phyloP scores from a whole-genome alignment of 2,888 invertebrate genomes.

The Sthenelais limicola region DNA sequence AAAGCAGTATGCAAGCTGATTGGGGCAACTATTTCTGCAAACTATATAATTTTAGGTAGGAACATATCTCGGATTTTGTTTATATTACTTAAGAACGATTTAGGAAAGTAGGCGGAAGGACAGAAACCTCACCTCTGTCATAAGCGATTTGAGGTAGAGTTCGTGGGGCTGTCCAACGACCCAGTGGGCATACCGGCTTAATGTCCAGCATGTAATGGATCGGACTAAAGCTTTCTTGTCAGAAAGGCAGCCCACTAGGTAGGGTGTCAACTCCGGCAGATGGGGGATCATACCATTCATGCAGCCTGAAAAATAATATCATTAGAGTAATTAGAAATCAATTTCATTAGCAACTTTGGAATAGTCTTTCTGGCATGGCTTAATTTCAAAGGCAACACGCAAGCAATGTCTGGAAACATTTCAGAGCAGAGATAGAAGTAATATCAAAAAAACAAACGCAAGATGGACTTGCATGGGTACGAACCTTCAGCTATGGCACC shows the following conservation, averaged over 20 bases:
- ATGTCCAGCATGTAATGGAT: slow-evolving; percentile 99
- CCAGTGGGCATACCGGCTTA: slow-evolving; percentile 98
- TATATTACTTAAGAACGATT: too few relatives aligned
- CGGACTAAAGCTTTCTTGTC: slow-evolving; percentile 97
- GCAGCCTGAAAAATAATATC: slow-evolving; percentile 77
- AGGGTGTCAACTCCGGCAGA: slow-evolving; percentile 95
- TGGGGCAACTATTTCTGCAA: too few relatives aligned
- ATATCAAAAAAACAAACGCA: too few relatives aligned
- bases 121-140: slow-evolving; percentile 82
- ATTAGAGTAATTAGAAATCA: too few relatives aligned
- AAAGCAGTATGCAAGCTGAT: too few relatives aligned
- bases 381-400: neutral
- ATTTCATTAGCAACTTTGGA: too few relatives aligned
- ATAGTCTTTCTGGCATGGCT: neutral
- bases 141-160: slow-evolving; percentile 91
- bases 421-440: neutral
- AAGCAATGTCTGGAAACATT: neutral
- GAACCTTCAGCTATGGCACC: slow-evolving; percentile 86
- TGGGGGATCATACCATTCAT: slow-evolving; percentile 98
- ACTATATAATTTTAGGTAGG: neutral
- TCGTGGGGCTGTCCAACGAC: slow-evolving; percentile 97
- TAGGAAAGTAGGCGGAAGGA: too few relatives aligned
- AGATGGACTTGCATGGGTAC: too few relatives aligned
- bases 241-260: slow-evolving; percentile 90
- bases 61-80: neutral